Base-by-base conservation (phyloP, 2,113 vertebrate genomes). In the Australoheros scitulus region DNA sequence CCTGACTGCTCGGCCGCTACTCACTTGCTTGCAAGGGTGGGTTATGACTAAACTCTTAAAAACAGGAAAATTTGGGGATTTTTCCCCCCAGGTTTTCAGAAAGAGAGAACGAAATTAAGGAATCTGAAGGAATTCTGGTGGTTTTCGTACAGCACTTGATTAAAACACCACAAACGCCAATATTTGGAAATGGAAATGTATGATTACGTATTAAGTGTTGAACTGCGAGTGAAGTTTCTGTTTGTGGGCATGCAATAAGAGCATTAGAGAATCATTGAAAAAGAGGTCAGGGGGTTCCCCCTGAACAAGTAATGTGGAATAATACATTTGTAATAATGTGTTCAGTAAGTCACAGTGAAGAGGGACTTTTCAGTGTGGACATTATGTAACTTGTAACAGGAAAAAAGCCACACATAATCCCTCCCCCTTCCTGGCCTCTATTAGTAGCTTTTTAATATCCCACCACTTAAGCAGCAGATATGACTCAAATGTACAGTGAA, bases 51-150 rank as follows among this genome's bases (percentile, higher is more conserved):
- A 93, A 93, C 80, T 84, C 75, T 77, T 55, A 77, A 94, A 91
- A 95, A 93, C 92, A 94, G 92, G 94, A 95, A 95, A 81, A 94
- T 91, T 80, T 85, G 90, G 94, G 94, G 92, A 91, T 92, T 95
- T 95, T 7, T 0, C 0, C 24, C 74, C 32, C 52, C 63, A 87
- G 64, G 78, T 83, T 89, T 92, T 92, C 91, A 89, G 91, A 90
- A 88, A 82, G 83, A 77, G 80, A 86, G 65, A 59, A 84, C 18
- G 52, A 81, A 83, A 85, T 83, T 70, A 87, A 83, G 85, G 86
- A 91, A 94, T 89, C 52, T 83, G 92, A 94, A 92, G 94, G 88
- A 94, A 95, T 96, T 90, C 88, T 61, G 38, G 92, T 89, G 93
- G 92, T 94, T 94, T 94, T 85, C 87, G 50, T 87, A 41, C 52